Conservation (phyloP, 2,888 invertebrate genomes). For the Oegoconia quadripuncta region DNA sequence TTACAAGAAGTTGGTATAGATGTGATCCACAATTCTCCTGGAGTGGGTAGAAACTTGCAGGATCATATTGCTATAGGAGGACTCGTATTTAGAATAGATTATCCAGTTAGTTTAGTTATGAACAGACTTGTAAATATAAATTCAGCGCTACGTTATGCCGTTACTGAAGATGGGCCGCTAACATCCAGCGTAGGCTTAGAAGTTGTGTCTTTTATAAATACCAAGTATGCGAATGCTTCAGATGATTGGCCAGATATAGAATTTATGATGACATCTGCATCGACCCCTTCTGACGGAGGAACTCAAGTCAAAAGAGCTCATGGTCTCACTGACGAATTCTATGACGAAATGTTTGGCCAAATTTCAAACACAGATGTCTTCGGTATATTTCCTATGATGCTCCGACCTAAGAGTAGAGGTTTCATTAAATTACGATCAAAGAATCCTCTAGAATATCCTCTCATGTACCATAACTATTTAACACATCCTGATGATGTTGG, state of each 20-base stretch:
- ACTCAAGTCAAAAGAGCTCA: slow-evolving; percentile 89
- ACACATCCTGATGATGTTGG: slow-evolving; percentile 91
- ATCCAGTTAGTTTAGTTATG: slow-evolving; percentile 89
- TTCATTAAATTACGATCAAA: slow-evolving; percentile 84
- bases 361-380: slow-evolving; percentile 88
- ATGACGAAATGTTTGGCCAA: slow-evolving; percentile 85
- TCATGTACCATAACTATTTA: slow-evolving; percentile 94
- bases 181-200: slow-evolving; percentile 93
- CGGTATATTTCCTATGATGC: slow-evolving; percentile 92
- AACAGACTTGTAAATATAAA: slow-evolving; percentile 90
- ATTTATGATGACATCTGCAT: slow-evolving; percentile 92
- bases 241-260: slow-evolving; percentile 96
- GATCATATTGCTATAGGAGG: slow-evolving; percentile 95
- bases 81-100: slow-evolving; percentile 88
- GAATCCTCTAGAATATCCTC: slow-evolving; percentile 88
- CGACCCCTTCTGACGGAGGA: slow-evolving; percentile 91
- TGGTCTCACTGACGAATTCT: slow-evolving; percentile 89
- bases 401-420: slow-evolving; percentile 93
- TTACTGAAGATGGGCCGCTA: slow-evolving; percentile 91
- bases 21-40: slow-evolving; percentile 87
- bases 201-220: slow-evolving; percentile 91
- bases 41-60: slow-evolving; percentile 92
- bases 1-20: slow-evolving; percentile 84
- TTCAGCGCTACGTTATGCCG: slow-evolving; percentile 89
- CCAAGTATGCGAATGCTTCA: slow-evolving; percentile 91